Conservation (phyloP, 1,140 invertebrate species). For the Trialeurodes vaporariorum region DNA sequence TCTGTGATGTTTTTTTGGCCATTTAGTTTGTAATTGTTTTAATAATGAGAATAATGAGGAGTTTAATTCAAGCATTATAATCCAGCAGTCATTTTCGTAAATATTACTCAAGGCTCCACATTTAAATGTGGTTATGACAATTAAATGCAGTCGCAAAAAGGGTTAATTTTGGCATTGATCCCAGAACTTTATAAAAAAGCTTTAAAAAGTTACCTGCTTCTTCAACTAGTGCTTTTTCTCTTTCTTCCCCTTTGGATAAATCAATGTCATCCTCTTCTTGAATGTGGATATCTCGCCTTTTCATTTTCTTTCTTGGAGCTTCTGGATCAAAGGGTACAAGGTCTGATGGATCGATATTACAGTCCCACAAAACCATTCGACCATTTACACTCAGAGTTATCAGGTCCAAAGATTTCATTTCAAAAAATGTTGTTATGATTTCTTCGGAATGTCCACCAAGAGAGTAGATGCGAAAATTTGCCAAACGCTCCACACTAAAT, state of each 20-base stretch:
- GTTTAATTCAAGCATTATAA: no score
- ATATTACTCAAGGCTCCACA: no score
- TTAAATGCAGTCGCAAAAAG: no score
- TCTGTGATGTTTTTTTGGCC: no score
- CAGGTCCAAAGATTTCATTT: conserved; percentile 68
- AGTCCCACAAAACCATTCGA: conserved; percentile 76
- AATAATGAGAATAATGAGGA: no score
- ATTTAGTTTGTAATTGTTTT: no score
- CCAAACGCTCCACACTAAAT: conserved; percentile 57
- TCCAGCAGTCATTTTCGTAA: no score
- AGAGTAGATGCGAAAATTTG: conserved; percentile 58
- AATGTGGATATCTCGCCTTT: conserved; percentile 32
- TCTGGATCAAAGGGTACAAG: conserved; percentile 40
- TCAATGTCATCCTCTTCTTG: conserved; percentile 48
- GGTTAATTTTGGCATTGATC: no score
- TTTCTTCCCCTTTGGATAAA: conserved; percentile 35
- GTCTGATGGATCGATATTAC: conserved; percentile 54
- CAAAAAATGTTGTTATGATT: conserved; percentile 79
- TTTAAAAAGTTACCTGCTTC: conserved; percentile 27
- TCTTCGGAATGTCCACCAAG: conserved; percentile 69
- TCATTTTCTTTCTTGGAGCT: conserved; percentile 37
- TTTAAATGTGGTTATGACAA: no score
- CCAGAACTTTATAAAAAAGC: conserved; percentile 9
- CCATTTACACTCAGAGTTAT: conserved; percentile 59
- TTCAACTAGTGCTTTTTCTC: conserved; percentile 36